Conservation (phyloP, 2,888 invertebrate species). For the Lacanobia oleracea region DNA sequence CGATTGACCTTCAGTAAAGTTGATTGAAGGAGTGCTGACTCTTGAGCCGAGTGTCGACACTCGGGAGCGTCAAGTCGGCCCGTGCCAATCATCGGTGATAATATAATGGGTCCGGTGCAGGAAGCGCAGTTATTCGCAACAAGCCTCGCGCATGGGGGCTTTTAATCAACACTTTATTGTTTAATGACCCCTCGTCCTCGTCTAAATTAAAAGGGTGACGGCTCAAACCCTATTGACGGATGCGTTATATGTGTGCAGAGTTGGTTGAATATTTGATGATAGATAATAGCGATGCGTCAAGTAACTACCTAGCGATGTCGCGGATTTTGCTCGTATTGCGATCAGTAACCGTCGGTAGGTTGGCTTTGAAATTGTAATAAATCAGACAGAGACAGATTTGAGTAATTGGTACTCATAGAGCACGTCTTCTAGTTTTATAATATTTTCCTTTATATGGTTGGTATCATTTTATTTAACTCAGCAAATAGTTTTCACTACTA, state of each 20-base stretch:
- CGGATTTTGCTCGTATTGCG: not conserved
- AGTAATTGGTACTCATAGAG: not conserved
- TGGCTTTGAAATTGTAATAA: not conserved
- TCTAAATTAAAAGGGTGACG: constrained; percentile 91
- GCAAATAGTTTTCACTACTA: too few species aligned
- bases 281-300: constrained; percentile 75
- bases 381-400: not conserved
- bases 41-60: constrained; percentile 70
- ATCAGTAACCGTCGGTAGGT: not conserved
- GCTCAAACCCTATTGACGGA: constrained; percentile 89
- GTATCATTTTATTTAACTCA: not conserved
- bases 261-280: constrained; percentile 85
- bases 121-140: constrained; percentile 88
- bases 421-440: not conserved
- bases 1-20: constrained; percentile 59
- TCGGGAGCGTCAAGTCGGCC: constrained; percentile 69
- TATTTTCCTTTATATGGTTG: not conserved
- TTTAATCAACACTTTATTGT: constrained; percentile 91
- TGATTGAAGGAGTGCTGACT: constrained; percentile 61
- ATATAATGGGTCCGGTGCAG: constrained; percentile 87
- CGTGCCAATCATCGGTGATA: constrained; percentile 90
- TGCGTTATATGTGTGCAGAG: constrained; percentile 87
- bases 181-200: constrained; percentile 90
- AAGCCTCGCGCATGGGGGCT: constrained; percentile 88
- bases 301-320: not conserved